phyloP scores from a whole-genome alignment of 2,888 invertebrate species.

The Dione vanillae region DNA sequence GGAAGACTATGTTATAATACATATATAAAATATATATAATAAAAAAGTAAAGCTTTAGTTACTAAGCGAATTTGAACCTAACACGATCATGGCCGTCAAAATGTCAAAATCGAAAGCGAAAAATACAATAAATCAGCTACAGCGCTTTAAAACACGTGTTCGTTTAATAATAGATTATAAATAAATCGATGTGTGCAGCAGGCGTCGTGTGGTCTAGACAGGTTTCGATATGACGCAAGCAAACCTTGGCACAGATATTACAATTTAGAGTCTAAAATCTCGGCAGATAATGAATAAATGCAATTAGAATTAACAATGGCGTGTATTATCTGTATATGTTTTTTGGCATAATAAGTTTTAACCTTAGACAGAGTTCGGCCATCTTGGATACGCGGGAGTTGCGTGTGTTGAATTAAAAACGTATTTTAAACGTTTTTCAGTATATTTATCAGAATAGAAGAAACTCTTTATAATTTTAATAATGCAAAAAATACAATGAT shows the following conservation, averaged over 20 bases:
- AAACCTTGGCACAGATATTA: constrained; percentile 66
- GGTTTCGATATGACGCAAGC: constrained; percentile 58
- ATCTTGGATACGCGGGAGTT: constrained; percentile 15
- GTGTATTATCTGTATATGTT: background rate
- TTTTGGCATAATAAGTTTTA: constrained; percentile 1
- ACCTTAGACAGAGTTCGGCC: constrained; percentile 3
- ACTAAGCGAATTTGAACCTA: too few relatives aligned
- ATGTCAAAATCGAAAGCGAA: background rate
- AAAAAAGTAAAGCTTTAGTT: too few relatives aligned
- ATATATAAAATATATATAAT: too few relatives aligned
- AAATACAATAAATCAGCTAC: constrained; percentile 39
- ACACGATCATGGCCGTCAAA: background rate
- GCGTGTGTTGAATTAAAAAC: background rate
- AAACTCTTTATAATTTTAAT: too few relatives aligned
- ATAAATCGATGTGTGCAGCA: constrained; percentile 44
- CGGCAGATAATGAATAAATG: background rate
- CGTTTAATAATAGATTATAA: constrained; percentile 48
- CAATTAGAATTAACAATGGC: background rate
- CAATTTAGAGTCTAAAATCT: constrained; percentile 10
- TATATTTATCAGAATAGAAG: too few relatives aligned
- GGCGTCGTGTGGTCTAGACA: constrained; percentile 66
- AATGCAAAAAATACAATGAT: too few relatives aligned
- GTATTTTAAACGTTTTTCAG: too few relatives aligned
- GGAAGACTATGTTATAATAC: too few relatives aligned
- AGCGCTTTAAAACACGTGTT: constrained; percentile 40